Conservation (phyloP, 2,113 vertebrate species). For the Cygnus buccinator region DNA sequence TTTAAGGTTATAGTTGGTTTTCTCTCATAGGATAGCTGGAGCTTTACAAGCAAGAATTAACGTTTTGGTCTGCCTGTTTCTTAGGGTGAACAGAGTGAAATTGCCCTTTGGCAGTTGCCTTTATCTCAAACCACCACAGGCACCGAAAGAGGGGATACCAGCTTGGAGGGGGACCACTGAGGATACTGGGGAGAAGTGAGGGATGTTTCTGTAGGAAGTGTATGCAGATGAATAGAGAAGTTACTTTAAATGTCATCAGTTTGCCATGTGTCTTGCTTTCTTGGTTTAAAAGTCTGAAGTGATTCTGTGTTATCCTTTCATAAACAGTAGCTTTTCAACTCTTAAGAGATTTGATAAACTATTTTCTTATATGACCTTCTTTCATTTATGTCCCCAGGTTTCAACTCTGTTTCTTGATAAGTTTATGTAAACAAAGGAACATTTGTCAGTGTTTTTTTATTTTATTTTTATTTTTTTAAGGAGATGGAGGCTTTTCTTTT, state of each 20-base stretch:
- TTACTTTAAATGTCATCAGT: slow-evolving; percentile 61
- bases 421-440: slow-evolving; percentile 21
- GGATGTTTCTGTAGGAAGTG: slow-evolving; percentile 43
- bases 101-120: slow-evolving; percentile 34
- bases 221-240: neutral
- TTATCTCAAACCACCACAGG: slow-evolving; percentile 19
- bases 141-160: neutral
- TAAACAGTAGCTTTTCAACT: slow-evolving; percentile 20
- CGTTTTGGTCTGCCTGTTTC: slow-evolving; percentile 20
- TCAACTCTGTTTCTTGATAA: slow-evolving; percentile 2
- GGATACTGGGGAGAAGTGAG: neutral
- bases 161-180: slow-evolving; percentile 1
- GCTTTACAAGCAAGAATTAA: neutral
- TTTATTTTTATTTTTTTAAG: neutral
- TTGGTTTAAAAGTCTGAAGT: slow-evolving; percentile 49
- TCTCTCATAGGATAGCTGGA: slow-evolving; percentile 7
- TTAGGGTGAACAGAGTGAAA: slow-evolving; percentile 15
- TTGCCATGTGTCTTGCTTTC: slow-evolving; percentile 1
- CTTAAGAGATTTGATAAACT: slow-evolving; percentile 25
- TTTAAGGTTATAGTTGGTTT: slow-evolving; percentile 19
- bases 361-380: slow-evolving; percentile 46
- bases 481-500: slow-evolving; percentile 2
- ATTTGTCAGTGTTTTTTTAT: neutral
- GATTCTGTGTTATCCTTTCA: neutral
- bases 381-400: slow-evolving; percentile 13